Evolutionary conservation across 2,888 invertebrate species (phyloP).

Genomic region (Drosophila recens): DNA sequence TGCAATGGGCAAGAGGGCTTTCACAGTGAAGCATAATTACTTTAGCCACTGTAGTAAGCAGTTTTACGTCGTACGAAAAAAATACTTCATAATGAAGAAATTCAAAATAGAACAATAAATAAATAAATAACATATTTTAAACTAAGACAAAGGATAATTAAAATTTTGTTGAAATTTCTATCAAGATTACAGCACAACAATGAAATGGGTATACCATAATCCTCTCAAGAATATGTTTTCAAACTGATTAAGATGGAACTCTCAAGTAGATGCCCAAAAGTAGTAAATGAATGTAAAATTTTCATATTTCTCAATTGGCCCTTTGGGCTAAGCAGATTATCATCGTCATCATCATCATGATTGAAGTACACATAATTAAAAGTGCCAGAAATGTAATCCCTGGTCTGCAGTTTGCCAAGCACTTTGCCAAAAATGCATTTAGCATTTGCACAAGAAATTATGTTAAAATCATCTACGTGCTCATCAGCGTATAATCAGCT

Average conservation of each 20-base stretch:
- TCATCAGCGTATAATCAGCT: constrained; percentile 73
- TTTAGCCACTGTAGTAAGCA: constrained; percentile 1
- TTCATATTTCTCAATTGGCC: constrained; percentile 34
- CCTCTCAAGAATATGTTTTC: background rate
- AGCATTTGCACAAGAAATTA: constrained; percentile 52
- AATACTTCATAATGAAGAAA: too few relatives aligned
- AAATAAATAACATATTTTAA: background rate
- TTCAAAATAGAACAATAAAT: background rate
- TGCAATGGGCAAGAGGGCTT: constrained; percentile 8
- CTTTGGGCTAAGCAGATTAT: constrained; percentile 39
- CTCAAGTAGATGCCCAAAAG: constrained; percentile 2
- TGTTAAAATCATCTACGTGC: constrained; percentile 69
- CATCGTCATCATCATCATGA: constrained; percentile 38
- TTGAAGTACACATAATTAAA: constrained; percentile 49
- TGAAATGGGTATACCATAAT: background rate
- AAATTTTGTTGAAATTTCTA: background rate
- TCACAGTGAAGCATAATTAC: constrained; percentile 1
- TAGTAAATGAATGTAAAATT: constrained; percentile 16
- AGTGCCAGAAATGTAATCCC: constrained; percentile 55
- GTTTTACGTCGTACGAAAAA: background rate
- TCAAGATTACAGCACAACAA: background rate
- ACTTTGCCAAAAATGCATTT: constrained; percentile 73
- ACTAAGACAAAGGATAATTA: background rate
- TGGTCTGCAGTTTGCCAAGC: constrained; percentile 70
- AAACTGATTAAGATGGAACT: background rate